phyloP scores from a whole-genome alignment of 2,113 vertebrate species.

The Aplodontia rufa region DNA sequence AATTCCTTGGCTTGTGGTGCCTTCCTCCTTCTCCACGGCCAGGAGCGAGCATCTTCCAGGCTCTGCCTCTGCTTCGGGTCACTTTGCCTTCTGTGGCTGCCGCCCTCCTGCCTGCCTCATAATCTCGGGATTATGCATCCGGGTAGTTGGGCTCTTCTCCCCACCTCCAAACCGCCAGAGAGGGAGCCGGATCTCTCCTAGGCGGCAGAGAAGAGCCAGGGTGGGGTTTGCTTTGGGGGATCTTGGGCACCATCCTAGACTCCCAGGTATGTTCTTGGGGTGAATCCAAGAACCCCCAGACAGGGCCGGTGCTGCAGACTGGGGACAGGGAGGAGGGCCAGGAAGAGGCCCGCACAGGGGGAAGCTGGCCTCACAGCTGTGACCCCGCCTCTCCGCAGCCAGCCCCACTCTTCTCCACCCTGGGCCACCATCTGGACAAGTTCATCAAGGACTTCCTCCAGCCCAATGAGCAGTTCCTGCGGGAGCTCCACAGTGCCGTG shows the following conservation, averaged over 20 bases:
- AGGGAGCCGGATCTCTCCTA: background rate
- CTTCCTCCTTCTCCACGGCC: background rate
- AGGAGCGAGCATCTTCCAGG: fast-evolving
- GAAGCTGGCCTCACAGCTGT: fast-evolving
- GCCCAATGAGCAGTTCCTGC: background rate
- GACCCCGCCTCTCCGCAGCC: background rate
- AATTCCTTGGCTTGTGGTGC: background rate
- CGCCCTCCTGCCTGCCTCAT: background rate
- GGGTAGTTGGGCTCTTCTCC: no score
- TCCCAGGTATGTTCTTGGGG: background rate
- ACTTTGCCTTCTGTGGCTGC: no score
- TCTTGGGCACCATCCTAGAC: background rate
- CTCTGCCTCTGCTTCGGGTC: background rate
- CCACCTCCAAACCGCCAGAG: background rate
- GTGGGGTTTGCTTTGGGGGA: background rate
- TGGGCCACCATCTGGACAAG: conserved; percentile 9
- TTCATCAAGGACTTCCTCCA: conserved; percentile 67
- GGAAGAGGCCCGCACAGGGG: no score
- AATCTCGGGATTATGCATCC: background rate
- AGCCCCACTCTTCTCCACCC: background rate
- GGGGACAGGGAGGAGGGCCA: background rate
- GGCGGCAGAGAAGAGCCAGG: fast-evolving
- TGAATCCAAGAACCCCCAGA: background rate
- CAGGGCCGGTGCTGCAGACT: no score
- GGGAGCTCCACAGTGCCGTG: background rate